phyloP scores from a whole-genome alignment of 2,888 invertebrate species.

The Anodontia alba region DNA sequence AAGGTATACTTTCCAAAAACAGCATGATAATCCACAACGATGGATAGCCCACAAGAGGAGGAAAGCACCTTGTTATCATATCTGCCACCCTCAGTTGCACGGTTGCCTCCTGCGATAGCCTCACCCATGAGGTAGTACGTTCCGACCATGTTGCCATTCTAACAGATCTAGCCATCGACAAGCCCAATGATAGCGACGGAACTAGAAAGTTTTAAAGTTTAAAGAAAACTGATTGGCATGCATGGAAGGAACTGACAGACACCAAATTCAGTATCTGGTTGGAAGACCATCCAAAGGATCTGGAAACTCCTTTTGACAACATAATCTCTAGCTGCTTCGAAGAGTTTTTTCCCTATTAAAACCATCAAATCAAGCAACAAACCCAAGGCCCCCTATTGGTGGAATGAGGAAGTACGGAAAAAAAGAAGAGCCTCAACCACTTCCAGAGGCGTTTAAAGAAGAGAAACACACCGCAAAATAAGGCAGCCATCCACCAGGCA shows the following conservation, averaged over 20 bases:
- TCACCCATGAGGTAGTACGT: neutral
- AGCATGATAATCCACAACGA: neutral
- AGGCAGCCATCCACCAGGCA: neutral
- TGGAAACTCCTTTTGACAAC: neutral
- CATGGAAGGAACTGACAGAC: neutral
- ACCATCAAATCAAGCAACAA: neutral
- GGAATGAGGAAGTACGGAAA: neutral
- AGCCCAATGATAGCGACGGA: too few relatives aligned
- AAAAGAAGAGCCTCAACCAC: neutral
- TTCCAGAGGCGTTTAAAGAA: neutral
- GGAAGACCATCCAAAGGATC: neutral
- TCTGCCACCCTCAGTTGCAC: neutral
- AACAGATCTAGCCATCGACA: neutral
- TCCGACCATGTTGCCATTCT: neutral
- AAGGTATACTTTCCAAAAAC: neutral
- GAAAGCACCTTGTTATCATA: neutral
- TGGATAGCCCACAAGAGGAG: neutral
- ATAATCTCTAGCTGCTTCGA: neutral
- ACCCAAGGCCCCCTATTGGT: neutral
- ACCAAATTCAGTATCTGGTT: neutral
- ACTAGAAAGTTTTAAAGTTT: neutral
- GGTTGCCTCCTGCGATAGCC: neutral
- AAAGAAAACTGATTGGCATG: neutral
- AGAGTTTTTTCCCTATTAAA: neutral
- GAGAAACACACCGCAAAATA: neutral